Evolutionary conservation across 2,888 invertebrate species (phyloP), one percentile per base, ranked within the genome.

Genomic region (Phragmatobia fuliginosa): DNA sequence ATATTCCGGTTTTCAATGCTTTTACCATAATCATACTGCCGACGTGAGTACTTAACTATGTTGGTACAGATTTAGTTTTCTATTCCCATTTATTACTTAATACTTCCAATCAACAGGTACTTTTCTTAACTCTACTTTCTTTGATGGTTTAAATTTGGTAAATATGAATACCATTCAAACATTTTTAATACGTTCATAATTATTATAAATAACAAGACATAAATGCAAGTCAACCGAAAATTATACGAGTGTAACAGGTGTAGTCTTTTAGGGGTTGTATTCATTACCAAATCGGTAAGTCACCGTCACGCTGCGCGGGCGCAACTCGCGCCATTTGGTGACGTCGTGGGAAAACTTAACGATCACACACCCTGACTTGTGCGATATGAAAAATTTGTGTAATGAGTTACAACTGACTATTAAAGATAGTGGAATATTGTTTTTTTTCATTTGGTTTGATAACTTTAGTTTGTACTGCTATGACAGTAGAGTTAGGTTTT

Each of bases 341-440:
- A 75, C 87, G 85, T 85, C 93, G 94, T 95, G 95, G 95, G 95
- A 94, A 94, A 94, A 94, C 92, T 91, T 94, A 95, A 94, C 95
- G 94, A 85, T 80, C 86, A 80, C 67, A 73, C 87, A 82, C 79
- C 80, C 77, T 78, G 78, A 76, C 82, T 81, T 78, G 67, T 61
- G 36, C 59, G 41, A 52, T 75, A 78, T 73, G 72, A 66, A 65
- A 81, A 73, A 61, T 61, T 66, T 38, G 62, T 67, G 38, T 65
- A 49, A 66, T 66, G 49, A 38, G 28, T 58, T 28, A 38, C 28
- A 56, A 59, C 8, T 36, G 33, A 33, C 33, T 16, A 59, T 25
- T 62, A 32, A 45, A 45, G 58, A 62, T 64, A 67, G n/a, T 62
- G n/a, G n/a, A 25, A 32, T 31, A 28, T 59, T 41, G 14, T 52